Evolutionary conservation across 2,888 invertebrate genomes (phyloP).

Genomic region (Philonicus albiceps): DNA sequence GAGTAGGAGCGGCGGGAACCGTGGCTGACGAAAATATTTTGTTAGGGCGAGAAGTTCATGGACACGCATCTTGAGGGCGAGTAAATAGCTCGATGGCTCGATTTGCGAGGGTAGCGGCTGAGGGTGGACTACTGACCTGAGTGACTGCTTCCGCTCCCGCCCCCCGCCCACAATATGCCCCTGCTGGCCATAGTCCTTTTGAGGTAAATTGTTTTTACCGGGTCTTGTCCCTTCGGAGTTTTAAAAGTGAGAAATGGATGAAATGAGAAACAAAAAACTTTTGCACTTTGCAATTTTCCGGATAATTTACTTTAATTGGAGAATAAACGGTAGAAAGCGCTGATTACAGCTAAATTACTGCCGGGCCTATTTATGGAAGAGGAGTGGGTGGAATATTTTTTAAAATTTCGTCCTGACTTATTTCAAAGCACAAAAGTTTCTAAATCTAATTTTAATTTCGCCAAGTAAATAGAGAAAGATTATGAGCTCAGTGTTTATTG

Average conservation of each 20-base stretch:
- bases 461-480: no score
- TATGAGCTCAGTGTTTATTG: no score
- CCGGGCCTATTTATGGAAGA: background rate
- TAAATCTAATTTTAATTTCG: no score
- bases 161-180: background rate
- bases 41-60: background rate
- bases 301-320: background rate
- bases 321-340: background rate
- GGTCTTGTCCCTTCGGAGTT: background rate
- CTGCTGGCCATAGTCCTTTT: background rate
- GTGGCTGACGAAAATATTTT: background rate
- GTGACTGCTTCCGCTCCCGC: no score
- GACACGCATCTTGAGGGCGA: background rate
- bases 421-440: no score
- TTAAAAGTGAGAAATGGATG: background rate
- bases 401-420: background rate
- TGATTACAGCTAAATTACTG: background rate
- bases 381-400: background rate
- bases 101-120: background rate
- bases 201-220: background rate
- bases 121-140: background rate
- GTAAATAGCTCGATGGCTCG: background rate
- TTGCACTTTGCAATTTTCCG: constrained; percentile 5
- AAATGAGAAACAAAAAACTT: background rate
- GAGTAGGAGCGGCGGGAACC: background rate